Evolutionary conservation across 2,888 invertebrate genomes (phyloP).

Genomic region (Mesorhabditis sp.): DNA sequence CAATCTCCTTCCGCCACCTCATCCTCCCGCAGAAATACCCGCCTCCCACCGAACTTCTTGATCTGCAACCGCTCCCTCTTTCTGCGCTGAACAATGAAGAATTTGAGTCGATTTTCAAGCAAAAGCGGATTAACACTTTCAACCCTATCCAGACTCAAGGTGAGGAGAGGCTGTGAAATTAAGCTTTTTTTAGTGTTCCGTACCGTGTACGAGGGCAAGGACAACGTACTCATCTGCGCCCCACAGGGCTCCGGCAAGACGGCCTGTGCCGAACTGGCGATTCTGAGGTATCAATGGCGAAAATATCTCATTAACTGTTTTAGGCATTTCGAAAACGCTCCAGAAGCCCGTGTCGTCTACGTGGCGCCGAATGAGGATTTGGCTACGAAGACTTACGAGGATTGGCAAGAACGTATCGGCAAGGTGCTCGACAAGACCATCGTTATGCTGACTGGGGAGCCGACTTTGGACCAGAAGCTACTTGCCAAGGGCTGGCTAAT

Average conservation of each 20-base stretch:
- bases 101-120: conserved; percentile 80
- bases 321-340: conserved; percentile 68
- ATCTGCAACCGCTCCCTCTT: conserved; percentile 87
- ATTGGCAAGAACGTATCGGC: conserved; percentile 80
- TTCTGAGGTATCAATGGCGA: conserved; percentile 69
- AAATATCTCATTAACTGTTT: neutral
- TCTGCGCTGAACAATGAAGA: conserved; percentile 82
- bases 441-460: conserved; percentile 90
- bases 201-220: conserved; percentile 87
- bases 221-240: conserved; percentile 83
- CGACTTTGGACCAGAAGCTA: conserved; percentile 89
- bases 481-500: conserved; percentile 59
- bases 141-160: conserved; percentile 96
- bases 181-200: conserved; percentile 75
- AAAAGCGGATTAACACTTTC: conserved; percentile 80
- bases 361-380: conserved; percentile 84
- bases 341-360: conserved; percentile 78
- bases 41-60: conserved; percentile 92
- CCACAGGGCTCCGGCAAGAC: conserved; percentile 66
- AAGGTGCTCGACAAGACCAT: conserved; percentile 71
- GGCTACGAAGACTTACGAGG: conserved; percentile 75
- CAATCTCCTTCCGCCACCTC: conserved; percentile 92
- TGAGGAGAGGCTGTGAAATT: conserved; percentile 28
- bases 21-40: conserved; percentile 96
- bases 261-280: conserved; percentile 90